Conservation (phyloP, 2,888 invertebrate genomes). For the Drosophila aldrichi region DNA sequence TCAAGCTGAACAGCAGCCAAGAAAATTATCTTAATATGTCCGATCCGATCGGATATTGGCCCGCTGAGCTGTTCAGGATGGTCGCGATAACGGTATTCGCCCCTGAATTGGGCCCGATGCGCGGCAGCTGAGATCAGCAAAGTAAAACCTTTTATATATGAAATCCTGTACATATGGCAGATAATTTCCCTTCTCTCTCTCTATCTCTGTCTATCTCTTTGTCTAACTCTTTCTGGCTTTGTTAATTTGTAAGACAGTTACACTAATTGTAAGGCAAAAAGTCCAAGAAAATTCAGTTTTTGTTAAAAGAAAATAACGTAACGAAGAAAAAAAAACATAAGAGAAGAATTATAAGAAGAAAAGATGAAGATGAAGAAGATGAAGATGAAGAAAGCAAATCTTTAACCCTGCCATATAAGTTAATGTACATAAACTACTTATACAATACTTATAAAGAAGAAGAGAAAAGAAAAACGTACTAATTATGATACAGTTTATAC, state of each 20-base stretch:
- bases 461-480: constrained; percentile 9
- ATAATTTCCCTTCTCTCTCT: constrained; percentile 19
- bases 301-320: constrained; percentile 15
- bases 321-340: constrained; percentile 4
- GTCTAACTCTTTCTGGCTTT: constrained; percentile 20
- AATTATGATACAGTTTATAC: constrained; percentile 44
- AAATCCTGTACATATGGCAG: constrained; percentile 50
- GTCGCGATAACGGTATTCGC: constrained; percentile 14
- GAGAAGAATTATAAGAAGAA: constrained; percentile 9
- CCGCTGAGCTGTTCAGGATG: constrained; percentile 28
- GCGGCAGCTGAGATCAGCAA: constrained; percentile 32
- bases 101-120: constrained; percentile 8
- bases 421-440: constrained; percentile 56
- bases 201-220: neutral
- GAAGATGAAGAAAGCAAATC: constrained; percentile 7
- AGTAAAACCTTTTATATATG: constrained; percentile 27
- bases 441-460: constrained; percentile 36
- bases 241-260: constrained; percentile 63
- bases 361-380: constrained; percentile 3
- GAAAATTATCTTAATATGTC: neutral
- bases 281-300: constrained; percentile 29
- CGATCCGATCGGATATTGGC: neutral
- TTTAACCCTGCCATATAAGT: constrained; percentile 51
- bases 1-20: constrained; percentile 43
- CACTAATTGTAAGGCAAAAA: constrained; percentile 68